Evolutionary conservation across 37 sponge, comb jelly and placozoan genomes (phyloP).

Genomic region (Trichoplax adhaerens): DNA sequence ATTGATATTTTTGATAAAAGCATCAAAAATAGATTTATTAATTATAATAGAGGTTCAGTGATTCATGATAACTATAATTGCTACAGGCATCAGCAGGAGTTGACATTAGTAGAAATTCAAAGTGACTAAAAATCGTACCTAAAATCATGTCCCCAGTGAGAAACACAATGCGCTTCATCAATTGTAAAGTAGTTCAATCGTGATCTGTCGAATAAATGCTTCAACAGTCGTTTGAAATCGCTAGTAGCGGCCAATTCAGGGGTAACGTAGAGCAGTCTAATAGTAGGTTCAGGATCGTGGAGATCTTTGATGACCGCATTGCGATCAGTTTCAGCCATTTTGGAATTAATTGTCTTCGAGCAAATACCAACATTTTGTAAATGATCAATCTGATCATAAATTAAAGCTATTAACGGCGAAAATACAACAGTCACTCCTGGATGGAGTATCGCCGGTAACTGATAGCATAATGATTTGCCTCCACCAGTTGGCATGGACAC

Average conservation of each 20-base stretch:
- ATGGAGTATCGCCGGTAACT: slow-evolving; percentile 69
- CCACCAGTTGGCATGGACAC: slow-evolving; percentile 96
- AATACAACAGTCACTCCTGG: slow-evolving; percentile 78
- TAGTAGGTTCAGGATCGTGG: slow-evolving; percentile 16
- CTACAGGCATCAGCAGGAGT: too few species aligned
- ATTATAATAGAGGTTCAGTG: too few species aligned
- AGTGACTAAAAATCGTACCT: slow-evolving; percentile 1
- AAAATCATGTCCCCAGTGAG: slow-evolving; percentile 99
- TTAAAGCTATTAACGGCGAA: slow-evolving; percentile 90
- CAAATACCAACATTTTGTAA: slow-evolving; percentile 12
- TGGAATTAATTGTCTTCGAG: slow-evolving; percentile 78
- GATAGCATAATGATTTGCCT: slow-evolving; percentile 93
- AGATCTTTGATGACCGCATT: slow-evolving; percentile 48
- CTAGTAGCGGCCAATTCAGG: slow-evolving; percentile 81
- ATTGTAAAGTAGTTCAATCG: slow-evolving; percentile 49
- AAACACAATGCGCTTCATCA: slow-evolving; percentile 98
- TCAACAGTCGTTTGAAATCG: slow-evolving; percentile 27
- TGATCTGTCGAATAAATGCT: slow-evolving; percentile 18
- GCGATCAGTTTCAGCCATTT: slow-evolving; percentile 36
- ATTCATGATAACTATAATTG: too few species aligned
- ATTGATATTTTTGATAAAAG: too few species aligned
- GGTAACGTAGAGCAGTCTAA: slow-evolving; percentile 87
- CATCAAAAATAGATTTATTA: too few species aligned
- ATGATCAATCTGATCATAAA: slow-evolving; percentile 57
- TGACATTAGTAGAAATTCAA: too few species aligned